Evolutionary conservation across 92 coral and sea anemone genomes (phyloP).

Genomic region (Porites lobata): DNA sequence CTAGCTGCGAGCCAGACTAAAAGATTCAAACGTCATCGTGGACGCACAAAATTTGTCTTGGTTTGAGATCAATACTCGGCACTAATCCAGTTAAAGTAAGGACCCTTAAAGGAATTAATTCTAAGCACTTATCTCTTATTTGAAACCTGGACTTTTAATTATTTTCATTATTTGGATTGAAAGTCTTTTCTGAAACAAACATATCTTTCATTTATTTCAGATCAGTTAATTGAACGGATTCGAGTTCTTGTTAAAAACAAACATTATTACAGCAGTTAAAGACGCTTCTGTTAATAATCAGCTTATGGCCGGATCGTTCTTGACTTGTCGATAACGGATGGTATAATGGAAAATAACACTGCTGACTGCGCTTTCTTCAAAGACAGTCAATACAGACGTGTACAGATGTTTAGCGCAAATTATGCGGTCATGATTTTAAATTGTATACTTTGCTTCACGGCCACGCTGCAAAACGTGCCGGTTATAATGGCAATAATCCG

Average conservation of each 20-base stretch:
- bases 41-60: too few species aligned
- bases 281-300: neutral
- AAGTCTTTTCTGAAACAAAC: neutral
- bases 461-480: conserved; percentile 15
- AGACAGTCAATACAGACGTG: conserved; percentile 6
- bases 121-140: too few species aligned
- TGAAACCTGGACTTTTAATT: too few species aligned
- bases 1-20: too few species aligned
- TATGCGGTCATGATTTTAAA: conserved; percentile 10
- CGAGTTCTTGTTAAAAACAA: neutral
- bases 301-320: neutral
- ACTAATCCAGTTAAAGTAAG: too few species aligned
- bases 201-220: too few species aligned
- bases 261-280: neutral
- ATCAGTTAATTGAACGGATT: neutral
- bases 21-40: too few species aligned
- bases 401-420: conserved; percentile 7
- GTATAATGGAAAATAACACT: conserved; percentile 18
- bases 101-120: too few species aligned
- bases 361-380: conserved; percentile 24
- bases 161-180: too few species aligned
- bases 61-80: too few species aligned
- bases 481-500: conserved; percentile 23
- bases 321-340: neutral
- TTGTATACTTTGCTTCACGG: conserved; percentile 10